Conservation (phyloP, 2,888 invertebrate genomes). For the Nomada fabriciana region DNA sequence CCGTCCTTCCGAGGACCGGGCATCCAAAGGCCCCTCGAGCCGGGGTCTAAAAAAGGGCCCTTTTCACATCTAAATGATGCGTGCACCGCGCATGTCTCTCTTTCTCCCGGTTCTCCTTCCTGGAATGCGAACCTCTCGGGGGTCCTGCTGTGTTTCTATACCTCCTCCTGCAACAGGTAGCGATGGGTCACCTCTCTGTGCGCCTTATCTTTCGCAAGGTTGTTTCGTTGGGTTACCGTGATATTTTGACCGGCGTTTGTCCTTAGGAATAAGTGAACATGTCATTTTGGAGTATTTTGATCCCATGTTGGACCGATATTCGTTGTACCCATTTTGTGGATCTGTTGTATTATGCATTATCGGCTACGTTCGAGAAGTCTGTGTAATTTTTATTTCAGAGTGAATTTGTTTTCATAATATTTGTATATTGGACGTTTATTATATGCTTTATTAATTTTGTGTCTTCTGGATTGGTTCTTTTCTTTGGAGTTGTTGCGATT, state of each 20-base stretch:
- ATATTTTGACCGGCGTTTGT: background rate
- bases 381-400: too few relatives aligned
- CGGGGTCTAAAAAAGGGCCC: slow-evolving; percentile 30
- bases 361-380: too few relatives aligned
- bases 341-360: too few relatives aligned
- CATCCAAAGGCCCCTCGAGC: slow-evolving; percentile 42
- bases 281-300: background rate
- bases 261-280: background rate
- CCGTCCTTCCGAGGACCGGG: slow-evolving; percentile 31
- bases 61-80: slow-evolving; percentile 57
- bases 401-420: too few relatives aligned
- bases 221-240: slow-evolving; percentile 29
- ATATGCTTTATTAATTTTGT: too few relatives aligned
- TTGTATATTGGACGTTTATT: too few relatives aligned
- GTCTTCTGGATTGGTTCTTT: too few relatives aligned
- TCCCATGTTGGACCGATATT: background rate
- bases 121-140: slow-evolving; percentile 67
- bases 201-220: slow-evolving; percentile 13
- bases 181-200: slow-evolving; percentile 18
- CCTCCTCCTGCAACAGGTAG: slow-evolving; percentile 63
- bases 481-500: too few relatives aligned
- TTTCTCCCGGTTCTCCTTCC: slow-evolving; percentile 42
- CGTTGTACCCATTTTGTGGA: background rate
- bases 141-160: slow-evolving; percentile 54
- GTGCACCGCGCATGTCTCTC: slow-evolving; percentile 49